phyloP scores from a whole-genome alignment of 2,888 invertebrate species.

The Drosophila anomelani region DNA sequence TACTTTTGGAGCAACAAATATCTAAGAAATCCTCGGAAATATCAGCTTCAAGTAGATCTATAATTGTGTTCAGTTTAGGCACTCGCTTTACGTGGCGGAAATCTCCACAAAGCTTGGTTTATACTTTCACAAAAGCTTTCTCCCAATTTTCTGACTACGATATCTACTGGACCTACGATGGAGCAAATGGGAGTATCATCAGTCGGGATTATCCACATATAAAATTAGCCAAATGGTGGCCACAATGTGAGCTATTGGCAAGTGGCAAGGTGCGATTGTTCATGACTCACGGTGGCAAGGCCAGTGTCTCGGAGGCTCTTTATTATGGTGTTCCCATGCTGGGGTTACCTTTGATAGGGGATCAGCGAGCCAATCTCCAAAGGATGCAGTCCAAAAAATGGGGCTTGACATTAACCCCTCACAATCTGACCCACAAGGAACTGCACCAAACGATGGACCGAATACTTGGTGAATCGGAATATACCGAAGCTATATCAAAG shows the following conservation, averaged over 20 bases:
- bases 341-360: constrained; percentile 91
- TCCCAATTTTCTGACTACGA: constrained; percentile 51
- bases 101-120: constrained; percentile 21
- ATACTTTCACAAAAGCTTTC: constrained; percentile 51
- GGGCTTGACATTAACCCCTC: constrained; percentile 58
- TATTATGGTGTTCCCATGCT: constrained; percentile 91
- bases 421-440: constrained; percentile 34
- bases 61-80: constrained; percentile 69
- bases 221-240: constrained; percentile 83
- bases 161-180: constrained; percentile 74
- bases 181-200: constrained; percentile 42
- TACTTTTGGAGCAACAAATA: constrained; percentile 67
- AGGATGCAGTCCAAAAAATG: constrained; percentile 88
- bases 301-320: constrained; percentile 91
- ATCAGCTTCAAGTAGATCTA: constrained; percentile 46
- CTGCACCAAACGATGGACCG: constrained; percentile 50
- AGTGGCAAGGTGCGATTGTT: constrained; percentile 87
- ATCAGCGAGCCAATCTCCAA: constrained; percentile 91
- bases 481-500: constrained; percentile 35
- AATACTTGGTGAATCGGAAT: constrained; percentile 57
- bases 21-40: not conserved
- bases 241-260: constrained; percentile 90
- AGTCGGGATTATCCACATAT: constrained; percentile 74
- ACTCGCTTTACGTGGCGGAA: constrained; percentile 66
- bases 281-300: constrained; percentile 86